Base-by-base conservation (phyloP, 2,888 invertebrate species). In the Polietes domitor region DNA sequence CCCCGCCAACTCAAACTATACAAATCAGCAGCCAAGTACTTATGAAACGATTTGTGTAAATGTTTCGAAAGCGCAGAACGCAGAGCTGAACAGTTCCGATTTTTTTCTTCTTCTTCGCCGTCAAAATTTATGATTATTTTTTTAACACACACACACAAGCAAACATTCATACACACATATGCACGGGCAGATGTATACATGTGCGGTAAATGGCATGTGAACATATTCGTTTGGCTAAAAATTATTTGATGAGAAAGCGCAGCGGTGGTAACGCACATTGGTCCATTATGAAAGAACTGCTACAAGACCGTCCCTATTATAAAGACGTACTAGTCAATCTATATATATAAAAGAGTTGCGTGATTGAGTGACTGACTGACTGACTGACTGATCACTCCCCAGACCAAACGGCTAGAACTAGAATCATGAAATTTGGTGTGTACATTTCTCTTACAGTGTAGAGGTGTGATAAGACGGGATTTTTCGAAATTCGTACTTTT, bases 21-120 rank as follows among this genome's bases (percentile, higher is more conserved):
- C 71, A 72, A 72, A 72, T 53, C 28, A 70, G 15, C 50, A 43
- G 53, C 37, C 50, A 53, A 65, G 70, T 77, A 58, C 70, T 58
- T 70, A 77, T 70, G 19, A 70, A 77, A 58, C 70, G 58, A 70
- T 77, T 70, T 77, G 43, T 32, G 28, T 58, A 70, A 77, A 58
- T 47, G 21, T 72, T 53, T n/a, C 24, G 43, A 61, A 61, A 19
- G 43, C 15, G 53, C 17, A 61, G 37, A 58, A 58, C 28, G 43
- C 32, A 3, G 5, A 32, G 32, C n/a, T 68, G 15, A 43, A 58
- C 21, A 58, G 12, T 61, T 73, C 24, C 21, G 43, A 58, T 47
- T 74, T 19, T 72, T 53, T n/a, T 41, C 19, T 55, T 17, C 0
- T 9, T n/a, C 24, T 61, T 61, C 9, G 24, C 55, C 19, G 58